Evolutionary conservation across 2,888 invertebrate genomes (phyloP), one percentile per base, ranked within the genome.

Genomic region (Agapostemon virescens): DNA sequence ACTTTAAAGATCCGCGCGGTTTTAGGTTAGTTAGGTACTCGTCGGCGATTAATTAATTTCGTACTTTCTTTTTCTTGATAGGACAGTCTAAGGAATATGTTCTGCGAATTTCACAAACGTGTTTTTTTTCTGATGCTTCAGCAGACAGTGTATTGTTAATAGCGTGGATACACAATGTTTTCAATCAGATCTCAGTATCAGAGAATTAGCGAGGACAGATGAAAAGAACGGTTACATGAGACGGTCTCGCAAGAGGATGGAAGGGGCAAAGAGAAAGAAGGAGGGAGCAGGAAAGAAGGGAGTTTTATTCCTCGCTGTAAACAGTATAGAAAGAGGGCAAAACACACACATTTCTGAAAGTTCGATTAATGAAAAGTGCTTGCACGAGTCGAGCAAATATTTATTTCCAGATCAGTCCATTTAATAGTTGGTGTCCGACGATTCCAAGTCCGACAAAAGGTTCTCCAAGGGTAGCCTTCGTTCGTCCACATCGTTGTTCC

Each of bases 351-450:
- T 69, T 69, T 72, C 66, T 49, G 61, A 80, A 69, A 67, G 45
- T 71, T 69, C 55, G 30, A 70, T 61, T 63, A 74, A 82, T 81
- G 82, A 83, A 77, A 71, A 73, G 74, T 55, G 69, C 49, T 70
- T 68, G 64, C 75, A 33, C 58, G 64, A 61, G 67, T 58, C 79
- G 73, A 71, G 68, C 45, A 68, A 67, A 69, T 66, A 64, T 70
- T 69, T 82, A 66, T 70, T 68, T 81, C 63, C 42, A 23, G 61
- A 63, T 64, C 45, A 61, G 52, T 73, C 72, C 49, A 33, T 75
- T 86, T 73, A 86, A 77, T 86, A 86, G 67, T 78, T 80, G 77
- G 55, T 77, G 52, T 85, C 82, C 68, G 76, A 58, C 13, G 81
- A 45, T 61, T 84, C 85, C 66, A 79, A 69, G 52, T 81, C 79